Conservation (phyloP, 2,797 vertebrate genomes). For the Phoxinus dragarum region DNA sequence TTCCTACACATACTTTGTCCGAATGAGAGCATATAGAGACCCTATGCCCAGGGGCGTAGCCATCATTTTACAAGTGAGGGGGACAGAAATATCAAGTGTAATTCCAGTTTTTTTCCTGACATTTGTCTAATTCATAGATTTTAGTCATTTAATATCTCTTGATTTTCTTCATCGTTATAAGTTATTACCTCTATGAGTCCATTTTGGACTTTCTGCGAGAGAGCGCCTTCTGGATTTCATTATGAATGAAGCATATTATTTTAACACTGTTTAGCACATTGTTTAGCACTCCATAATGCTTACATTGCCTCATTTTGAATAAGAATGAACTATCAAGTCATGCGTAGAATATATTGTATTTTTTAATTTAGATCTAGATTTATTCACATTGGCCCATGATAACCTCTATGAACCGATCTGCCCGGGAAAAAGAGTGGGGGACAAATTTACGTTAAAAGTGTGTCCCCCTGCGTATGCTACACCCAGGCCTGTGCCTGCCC, state of each 20-base stretch:
- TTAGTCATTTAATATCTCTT: background rate
- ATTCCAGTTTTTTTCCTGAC: background rate
- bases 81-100: background rate
- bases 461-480: no score
- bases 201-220: background rate
- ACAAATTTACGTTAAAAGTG: no score
- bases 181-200: background rate
- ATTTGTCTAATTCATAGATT: background rate
- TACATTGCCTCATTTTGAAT: no score
- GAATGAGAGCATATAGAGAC: slow-evolving; percentile 31
- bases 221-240: background rate
- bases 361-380: background rate
- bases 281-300: no score
- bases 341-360: background rate
- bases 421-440: no score
- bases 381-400: background rate
- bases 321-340: background rate
- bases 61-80: background rate
- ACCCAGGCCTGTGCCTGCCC: no score
- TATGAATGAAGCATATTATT: background rate
- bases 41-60: background rate
- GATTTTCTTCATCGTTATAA: background rate
- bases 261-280: no score
- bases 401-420: no score
- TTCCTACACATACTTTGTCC: slow-evolving; percentile 63